Base-by-base conservation (phyloP, 1,140 invertebrate species). In the Nasonia giraulti region DNA sequence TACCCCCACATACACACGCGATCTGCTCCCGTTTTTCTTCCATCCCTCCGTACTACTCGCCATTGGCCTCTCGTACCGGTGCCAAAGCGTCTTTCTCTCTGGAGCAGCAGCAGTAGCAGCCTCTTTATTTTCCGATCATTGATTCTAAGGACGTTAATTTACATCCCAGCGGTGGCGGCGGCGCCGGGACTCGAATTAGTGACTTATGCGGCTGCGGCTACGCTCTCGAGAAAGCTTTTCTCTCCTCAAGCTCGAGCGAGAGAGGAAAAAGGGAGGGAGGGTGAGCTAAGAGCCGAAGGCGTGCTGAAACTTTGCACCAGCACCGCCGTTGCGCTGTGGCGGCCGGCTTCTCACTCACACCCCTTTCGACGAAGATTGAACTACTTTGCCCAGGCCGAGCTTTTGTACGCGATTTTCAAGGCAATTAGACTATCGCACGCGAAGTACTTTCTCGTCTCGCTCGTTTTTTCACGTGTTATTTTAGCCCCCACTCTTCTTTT, bases 371-470 rank as follows among this genome's bases (percentile, higher is more conserved):
- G 27, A 77, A 86, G 85, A 83, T 79, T 79, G 62, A 83, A 79
- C 78, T 85, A 81, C 77, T 77, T 81, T 76, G 71, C 20, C 40
- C 11, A 55, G 27, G 2, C 4, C 47, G 33, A 79, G 84, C 73
- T 81, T 81, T 85, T 50, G 37, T 84, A 74, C 23, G 55, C 50
- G 84, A 85, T 85, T 85, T 81, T 85, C 84, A 69, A 81, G 73
- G 78, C 79, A 85, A 85, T 85, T 85, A 81, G 84, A 81, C 73
- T 71, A 76, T 81, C 71, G 79, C 71, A 47, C 47, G 40, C 17
- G 55, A 77, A 85, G 62, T 69, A 44, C 40, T 37, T 4, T 62
- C 27, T 47, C 20, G 62, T 55, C 4, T 37, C 69, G 23, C 8
- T 50, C 27, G 33, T 79, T 79, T 66, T 33, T 37, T 79, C 20